Evolutionary conservation across 2,888 invertebrate genomes (phyloP), one percentile per base, ranked within the genome.

Genomic region (Drosophila macrospina): DNA sequence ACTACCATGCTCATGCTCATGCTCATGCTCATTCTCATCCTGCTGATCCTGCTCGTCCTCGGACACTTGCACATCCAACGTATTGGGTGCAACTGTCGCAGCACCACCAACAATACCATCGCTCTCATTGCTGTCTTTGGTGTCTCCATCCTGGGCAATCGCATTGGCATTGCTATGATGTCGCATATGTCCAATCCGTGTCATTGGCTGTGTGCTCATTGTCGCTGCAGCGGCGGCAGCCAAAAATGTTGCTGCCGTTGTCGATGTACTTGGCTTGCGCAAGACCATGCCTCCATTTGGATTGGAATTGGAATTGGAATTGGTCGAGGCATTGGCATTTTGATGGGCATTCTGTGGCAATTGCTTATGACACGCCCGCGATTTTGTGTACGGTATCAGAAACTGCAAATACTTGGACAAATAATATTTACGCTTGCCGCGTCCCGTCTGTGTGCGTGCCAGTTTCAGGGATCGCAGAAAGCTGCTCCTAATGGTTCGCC

Each of bases 401-500:
- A 90, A 90, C 70, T 90, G 90, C 57, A 90, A 70, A 68, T 90
- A 90, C 59, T 90, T 90, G 39, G 91, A 91, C 24, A 90, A 69
- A 60, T 90, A 90, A 69, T 90, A 90, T 76, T 90, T 90, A 47
- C 91, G 90, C 74, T 90, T 90, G 36, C 91, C 91, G 0, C 90
- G 88, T 0, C 90, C 90, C 30, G 90, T 90, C 34, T 77, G 89
- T 34, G 90, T 91, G 47, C 90, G 81, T 3, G 90, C 88, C 59
- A 91, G 54, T 57, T 90, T 90, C 26, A 90, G 51, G 30, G 90
- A 90, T 4, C 90, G 89, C 50, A 90, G 50, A 48, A 90, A 90
- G 42, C 90, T 90, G 78, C 90, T 90, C 15, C 90, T 81, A 37
- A 90, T 90, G 4, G 90, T 90, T 52, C 90, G 91, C 90, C 90